Conservation (phyloP, 2,888 invertebrate genomes). For the Protonemura montana region DNA sequence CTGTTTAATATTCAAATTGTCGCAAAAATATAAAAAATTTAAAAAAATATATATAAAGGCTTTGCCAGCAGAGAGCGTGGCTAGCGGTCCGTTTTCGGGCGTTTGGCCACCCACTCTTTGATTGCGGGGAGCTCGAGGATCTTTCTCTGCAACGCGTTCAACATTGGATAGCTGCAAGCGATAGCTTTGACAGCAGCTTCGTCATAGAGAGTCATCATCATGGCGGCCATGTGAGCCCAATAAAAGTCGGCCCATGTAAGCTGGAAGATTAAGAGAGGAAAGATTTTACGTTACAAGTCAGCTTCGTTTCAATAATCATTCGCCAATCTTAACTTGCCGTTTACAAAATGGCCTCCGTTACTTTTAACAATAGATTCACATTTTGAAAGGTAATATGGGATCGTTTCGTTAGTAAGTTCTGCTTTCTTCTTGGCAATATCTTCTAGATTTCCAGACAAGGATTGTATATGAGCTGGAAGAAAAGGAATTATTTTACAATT, state of each 20-base stretch:
- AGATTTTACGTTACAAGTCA: slow-evolving; percentile 24
- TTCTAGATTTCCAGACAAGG: background rate
- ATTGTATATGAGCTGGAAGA: background rate
- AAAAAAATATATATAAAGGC: too few relatives aligned
- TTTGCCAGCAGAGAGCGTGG: too few relatives aligned
- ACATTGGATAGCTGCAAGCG: slow-evolving; percentile 53
- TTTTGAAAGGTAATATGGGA: slow-evolving; percentile 66
- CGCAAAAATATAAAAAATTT: too few relatives aligned
- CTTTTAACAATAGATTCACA: slow-evolving; percentile 49
- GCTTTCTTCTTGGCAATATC: slow-evolving; percentile 59
- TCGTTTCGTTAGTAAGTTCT: slow-evolving; percentile 61
- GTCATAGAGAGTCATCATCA: slow-evolving; percentile 24
- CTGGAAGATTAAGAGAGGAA: slow-evolving; percentile 55
- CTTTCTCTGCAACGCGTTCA: slow-evolving; percentile 53
- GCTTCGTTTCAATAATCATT: background rate
- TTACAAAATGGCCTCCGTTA: slow-evolving; percentile 47
- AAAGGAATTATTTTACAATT: background rate
- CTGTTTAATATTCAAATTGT: too few relatives aligned
- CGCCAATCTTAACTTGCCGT: slow-evolving; percentile 43
- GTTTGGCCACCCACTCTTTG: slow-evolving; percentile 55
- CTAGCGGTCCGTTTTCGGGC: slow-evolving; percentile 55
- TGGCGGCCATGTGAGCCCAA: slow-evolving; percentile 64
- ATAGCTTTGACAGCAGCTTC: slow-evolving; percentile 49
- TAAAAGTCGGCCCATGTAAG: slow-evolving; percentile 72
- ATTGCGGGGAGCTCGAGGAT: slow-evolving; percentile 54